Conservation (phyloP, 2,888 invertebrate genomes). For the Melipona bicolor region DNA sequence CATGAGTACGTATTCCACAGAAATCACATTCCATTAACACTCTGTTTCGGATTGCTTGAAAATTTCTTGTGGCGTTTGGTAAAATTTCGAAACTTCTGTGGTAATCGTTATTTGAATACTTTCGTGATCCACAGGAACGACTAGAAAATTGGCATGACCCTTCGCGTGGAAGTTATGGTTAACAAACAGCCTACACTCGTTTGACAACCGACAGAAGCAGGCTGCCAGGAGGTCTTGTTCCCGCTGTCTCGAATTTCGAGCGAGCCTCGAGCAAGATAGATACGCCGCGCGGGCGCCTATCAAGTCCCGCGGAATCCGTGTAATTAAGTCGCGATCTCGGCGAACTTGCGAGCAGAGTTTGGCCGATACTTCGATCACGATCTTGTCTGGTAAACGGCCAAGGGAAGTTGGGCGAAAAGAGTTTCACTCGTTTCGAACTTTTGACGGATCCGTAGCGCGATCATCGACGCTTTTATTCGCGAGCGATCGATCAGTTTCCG, state of each 20-base stretch:
- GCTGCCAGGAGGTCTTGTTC: no score
- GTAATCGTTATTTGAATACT: no score
- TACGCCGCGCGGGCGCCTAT: conserved; percentile 1
- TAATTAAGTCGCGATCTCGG: conserved; percentile 10
- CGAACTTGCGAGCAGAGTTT: conserved; percentile 21
- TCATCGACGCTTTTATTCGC: conserved; percentile 6
- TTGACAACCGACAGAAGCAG: not conserved
- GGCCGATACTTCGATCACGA: conserved; percentile 15
- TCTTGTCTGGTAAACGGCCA: conserved; percentile 9
- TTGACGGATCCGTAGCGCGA: conserved; percentile 24
- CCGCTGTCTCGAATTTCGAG: not conserved
- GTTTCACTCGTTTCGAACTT: conserved; percentile 41
- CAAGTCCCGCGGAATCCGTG: not conserved
- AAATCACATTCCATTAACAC: no score
- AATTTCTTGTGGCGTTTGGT: no score
- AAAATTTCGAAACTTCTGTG: no score
- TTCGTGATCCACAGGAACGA: no score
- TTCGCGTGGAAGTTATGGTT: no score
- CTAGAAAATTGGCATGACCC: no score
- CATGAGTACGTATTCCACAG: no score
- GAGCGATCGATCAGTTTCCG: conserved; percentile 7
- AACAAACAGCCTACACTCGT: not conserved
- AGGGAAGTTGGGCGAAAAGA: conserved; percentile 28
- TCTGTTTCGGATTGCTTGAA: no score
- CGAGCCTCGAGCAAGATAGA: not conserved